These are phyloP conservation scores for Motacilla alba DNA, from an alignment of 2,113 vertebrate species.

Conservation along the genomic window DNA sequence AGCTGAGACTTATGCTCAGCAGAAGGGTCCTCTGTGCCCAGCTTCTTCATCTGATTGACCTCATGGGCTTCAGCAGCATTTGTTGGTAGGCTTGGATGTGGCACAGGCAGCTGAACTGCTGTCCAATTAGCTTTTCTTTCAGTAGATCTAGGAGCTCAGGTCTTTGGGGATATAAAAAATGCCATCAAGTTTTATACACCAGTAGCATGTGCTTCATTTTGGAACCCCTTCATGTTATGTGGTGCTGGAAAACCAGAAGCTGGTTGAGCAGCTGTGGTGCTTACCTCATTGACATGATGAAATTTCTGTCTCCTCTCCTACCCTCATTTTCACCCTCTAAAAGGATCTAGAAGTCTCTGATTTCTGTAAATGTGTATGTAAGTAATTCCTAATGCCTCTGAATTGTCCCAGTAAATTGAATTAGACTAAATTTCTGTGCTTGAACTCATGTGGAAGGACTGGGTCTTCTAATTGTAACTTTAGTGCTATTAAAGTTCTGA, in stretches of 20 bases:
- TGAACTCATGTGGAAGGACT: neutral
- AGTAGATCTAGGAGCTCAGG: neutral
- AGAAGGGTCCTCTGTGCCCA: neutral
- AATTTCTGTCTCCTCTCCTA: neutral
- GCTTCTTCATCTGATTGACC: neutral
- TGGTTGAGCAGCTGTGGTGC: neutral
- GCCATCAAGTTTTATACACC: neutral
- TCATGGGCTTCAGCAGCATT: neutral
- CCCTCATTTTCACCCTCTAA: neutral
- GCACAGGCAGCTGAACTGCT: neutral
- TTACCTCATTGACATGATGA: neutral
- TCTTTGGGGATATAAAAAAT: neutral
- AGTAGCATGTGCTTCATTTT: neutral
- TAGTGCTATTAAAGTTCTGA: neutral
- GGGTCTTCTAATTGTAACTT: neutral
- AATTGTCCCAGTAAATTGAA: neutral
- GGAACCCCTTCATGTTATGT: neutral
- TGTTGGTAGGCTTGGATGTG: neutral
- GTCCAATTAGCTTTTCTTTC: neutral
- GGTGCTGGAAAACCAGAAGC: neutral
- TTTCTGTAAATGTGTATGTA: neutral
- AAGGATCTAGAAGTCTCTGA: neutral
- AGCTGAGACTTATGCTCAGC: neutral
- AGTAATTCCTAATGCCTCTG: neutral
- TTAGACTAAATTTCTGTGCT: neutral